Conservation (phyloP, 2,113 vertebrate genomes). For the Spea multiplicata region DNA sequence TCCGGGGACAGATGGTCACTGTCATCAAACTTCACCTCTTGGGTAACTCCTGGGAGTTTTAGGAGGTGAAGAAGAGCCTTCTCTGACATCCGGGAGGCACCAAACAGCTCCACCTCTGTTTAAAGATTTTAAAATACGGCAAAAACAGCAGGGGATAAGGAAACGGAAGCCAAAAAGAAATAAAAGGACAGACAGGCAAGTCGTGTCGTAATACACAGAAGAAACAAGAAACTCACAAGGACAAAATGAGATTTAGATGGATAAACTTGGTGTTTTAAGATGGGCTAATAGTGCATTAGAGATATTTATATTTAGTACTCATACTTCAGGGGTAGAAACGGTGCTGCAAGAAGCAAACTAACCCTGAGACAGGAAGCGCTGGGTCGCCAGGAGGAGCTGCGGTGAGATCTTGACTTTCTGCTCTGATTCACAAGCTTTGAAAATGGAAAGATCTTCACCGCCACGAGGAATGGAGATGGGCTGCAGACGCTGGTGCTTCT, state of each 20-base stretch:
- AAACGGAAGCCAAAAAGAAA: background rate
- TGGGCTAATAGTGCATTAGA: no score
- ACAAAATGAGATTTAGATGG: no score
- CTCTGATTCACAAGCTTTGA: constrained; percentile 76
- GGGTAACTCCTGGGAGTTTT: constrained; percentile 86
- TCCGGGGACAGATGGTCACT: constrained; percentile 71
- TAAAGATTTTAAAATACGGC: background rate
- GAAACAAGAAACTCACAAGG: no score
- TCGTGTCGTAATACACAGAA: background rate
- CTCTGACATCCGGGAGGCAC: constrained; percentile 76
- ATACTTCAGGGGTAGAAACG: no score
- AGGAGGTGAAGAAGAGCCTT: constrained; percentile 84
- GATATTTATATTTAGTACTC: no score
- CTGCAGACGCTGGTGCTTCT: constrained; percentile 63
- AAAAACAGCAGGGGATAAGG: background rate
- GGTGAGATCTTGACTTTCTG: constrained; percentile 82
- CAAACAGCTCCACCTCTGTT: constrained; percentile 86
- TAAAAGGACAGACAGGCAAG: background rate
- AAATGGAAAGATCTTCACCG: constrained; percentile 82
- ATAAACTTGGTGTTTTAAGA: no score
- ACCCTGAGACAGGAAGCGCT: constrained; percentile 90
- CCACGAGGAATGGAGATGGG: constrained; percentile 16
- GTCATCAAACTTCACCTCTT: constrained; percentile 84
- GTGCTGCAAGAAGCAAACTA: constrained; percentile 22
- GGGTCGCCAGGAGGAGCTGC: constrained; percentile 85